Evolutionary conservation across 2,888 invertebrate genomes (phyloP), one percentile per base, ranked within the genome.

Genomic region (Eumerus sabulonum): DNA sequence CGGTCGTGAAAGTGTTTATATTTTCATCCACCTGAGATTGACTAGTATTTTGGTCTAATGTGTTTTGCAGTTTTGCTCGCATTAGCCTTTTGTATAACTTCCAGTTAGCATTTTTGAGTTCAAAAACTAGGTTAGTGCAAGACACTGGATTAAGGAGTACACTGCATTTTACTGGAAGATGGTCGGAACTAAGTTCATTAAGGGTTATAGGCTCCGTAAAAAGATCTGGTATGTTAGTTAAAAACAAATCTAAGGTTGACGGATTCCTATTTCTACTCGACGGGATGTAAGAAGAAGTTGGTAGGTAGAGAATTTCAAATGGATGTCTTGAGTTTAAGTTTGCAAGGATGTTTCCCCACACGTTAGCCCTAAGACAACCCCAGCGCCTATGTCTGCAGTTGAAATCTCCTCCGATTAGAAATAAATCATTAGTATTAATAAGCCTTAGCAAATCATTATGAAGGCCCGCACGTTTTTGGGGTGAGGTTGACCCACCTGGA

Each of bases 131-230:
- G n/a, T 18, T 17, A 18, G 9, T 17, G 9, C n/a, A 11, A 17
- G 1, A 9, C 9, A 47, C 47, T 12, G 47, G 47, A 17, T 17
- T 5, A 9, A 47, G n/a, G 14, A 17, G 4, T 12, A 47, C 18
- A 9, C 47, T 47, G 18, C 47, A 47, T n/a, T 13, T 9, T 1
- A 57, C 57, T 13, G 57, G 57, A 14, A 57, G 14, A 14, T 57
- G 57, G 1, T 57, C 57, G 19, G 57, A 57, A n/a, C 57, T 45
- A 7, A 56, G 44, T 13, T 42, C 56, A 13, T 56, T 56, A 19
- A 42, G 18, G 1, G 42, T 42, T 19, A 56, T 9, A 7, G 18
- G 42, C 16, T 56, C 19, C 4, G 9, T 18, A n/a, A 56, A 44
- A 1, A 44, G 19, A 5, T 19, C 42, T 0, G 56, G 13, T 1